These are phyloP conservation scores for Pteronura brasiliensis DNA, from an alignment of 2,113 vertebrate species.

Conservation along the genomic window DNA sequence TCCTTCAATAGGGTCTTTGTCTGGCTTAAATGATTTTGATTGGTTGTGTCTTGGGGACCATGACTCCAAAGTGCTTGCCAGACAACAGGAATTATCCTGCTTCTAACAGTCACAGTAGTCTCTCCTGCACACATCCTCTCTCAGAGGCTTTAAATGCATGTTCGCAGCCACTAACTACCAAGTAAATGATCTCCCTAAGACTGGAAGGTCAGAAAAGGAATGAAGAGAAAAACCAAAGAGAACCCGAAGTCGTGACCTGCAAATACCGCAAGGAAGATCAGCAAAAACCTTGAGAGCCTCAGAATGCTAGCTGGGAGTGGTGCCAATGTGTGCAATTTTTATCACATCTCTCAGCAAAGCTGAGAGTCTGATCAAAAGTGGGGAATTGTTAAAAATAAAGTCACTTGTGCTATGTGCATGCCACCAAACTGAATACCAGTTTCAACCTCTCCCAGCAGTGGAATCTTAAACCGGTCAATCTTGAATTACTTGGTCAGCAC, in stretches of 20 bases:
- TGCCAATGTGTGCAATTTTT: not conserved
- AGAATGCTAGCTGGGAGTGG: not conserved
- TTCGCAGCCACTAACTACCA: not conserved
- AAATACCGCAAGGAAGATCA: not conserved
- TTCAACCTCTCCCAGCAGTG: not conserved
- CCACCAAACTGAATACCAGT: not conserved
- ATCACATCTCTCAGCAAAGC: not conserved
- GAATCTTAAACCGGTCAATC: not conserved
- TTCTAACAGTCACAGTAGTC: not conserved
- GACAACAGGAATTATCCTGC: not conserved
- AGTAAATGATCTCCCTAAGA: not conserved
- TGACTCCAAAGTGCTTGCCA: not conserved
- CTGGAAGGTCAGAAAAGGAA: not conserved
- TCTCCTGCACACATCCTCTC: not conserved
- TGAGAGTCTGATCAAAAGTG: not conserved
- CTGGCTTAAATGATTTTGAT: not conserved
- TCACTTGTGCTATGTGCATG: not conserved
- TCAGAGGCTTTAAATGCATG: not conserved
- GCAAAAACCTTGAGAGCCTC: not conserved
- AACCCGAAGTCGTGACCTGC: not conserved
- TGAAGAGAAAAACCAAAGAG: not conserved
- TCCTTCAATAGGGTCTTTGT: not conserved
- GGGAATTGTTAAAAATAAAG: not conserved
- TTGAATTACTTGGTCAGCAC: not conserved
- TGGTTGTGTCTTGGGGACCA: not conserved